phyloP scores from a whole-genome alignment of 2,113 vertebrate genomes.

The Pelusios castaneus region DNA sequence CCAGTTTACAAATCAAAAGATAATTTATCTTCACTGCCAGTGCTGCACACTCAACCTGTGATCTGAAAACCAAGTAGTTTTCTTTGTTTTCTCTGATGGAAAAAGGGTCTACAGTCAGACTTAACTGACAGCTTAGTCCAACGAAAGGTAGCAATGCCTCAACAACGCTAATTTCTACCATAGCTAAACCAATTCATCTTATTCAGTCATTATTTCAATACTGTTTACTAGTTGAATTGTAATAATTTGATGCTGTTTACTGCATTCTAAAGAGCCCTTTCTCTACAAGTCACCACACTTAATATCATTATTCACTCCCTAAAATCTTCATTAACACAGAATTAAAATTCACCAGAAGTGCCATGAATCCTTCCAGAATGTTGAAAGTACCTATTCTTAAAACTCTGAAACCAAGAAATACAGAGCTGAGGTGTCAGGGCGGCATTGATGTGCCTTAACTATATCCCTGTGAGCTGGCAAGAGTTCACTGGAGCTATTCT shows the following conservation, averaged over 20 bases:
- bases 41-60: fast-evolving
- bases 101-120: fast-evolving
- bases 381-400: background rate
- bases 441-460: background rate
- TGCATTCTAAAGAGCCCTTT: background rate
- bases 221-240: background rate
- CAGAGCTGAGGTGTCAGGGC: background rate
- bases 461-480: background rate
- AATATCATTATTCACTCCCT: background rate
- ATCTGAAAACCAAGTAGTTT: background rate
- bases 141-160: background rate
- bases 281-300: background rate
- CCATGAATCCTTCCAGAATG: background rate
- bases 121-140: background rate
- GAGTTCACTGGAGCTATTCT: background rate
- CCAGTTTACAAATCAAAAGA: background rate
- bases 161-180: background rate
- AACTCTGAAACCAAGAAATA: background rate
- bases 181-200: background rate
- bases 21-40: background rate
- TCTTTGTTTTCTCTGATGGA: background rate
- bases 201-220: background rate
- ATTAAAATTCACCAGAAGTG: background rate
- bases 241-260: background rate
- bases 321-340: background rate